Percentiles rank a stretch among this genome's conserved stretches.
phyloP scores from a whole-genome alignment of 2,113 vertebrate genomes.

The Silurus meridionalis region DNA sequence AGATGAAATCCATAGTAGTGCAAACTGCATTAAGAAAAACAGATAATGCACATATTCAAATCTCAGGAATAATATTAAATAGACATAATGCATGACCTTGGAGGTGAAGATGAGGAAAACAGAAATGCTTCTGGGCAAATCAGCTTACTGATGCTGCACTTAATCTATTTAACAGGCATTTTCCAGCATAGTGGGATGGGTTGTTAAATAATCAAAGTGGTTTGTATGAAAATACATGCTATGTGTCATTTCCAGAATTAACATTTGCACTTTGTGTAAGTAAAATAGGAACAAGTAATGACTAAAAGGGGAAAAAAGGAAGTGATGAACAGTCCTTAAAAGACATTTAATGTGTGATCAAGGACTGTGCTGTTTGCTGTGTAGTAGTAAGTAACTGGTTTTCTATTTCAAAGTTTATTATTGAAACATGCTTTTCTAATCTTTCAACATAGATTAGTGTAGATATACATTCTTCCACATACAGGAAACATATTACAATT shows the following conservation, averaged over 20 bases:
- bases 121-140: not conserved
- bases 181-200: too few species aligned
- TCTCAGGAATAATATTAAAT: constrained; percentile 11
- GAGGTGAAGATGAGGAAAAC: not conserved
- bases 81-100: constrained; percentile 48
- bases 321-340: not conserved
- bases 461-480: not conserved
- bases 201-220: not conserved
- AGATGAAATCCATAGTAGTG: constrained; percentile 30
- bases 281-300: constrained; percentile 2
- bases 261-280: not conserved
- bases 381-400: not conserved
- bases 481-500: not conserved
- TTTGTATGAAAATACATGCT: not conserved
- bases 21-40: not conserved
- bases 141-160: too few species aligned
- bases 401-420: not conserved
- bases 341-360: not conserved
- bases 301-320: constrained; percentile 14
- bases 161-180: too few species aligned
- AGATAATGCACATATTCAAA: constrained; percentile 21
- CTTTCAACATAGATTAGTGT: not conserved
- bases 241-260: not conserved
- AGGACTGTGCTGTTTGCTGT: not conserved
- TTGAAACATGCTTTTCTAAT: not conserved